Evolutionary conservation across 2,113 vertebrate species (phyloP), one percentile per base, ranked within the genome.

Genomic region (Nerophis lumbriciformis): DNA sequence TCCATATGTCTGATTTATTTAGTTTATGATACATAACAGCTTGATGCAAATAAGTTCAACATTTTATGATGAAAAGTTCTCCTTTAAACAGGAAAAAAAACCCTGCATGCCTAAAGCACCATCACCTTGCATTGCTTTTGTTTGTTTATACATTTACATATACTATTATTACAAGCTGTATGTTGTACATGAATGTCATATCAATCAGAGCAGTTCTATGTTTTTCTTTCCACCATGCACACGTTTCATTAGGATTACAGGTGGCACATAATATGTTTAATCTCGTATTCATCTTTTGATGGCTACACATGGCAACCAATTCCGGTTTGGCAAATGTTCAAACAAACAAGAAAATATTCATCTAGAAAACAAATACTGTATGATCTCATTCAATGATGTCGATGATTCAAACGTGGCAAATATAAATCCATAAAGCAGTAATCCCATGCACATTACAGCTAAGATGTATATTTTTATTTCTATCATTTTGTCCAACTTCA

Each of bases 1-100:
- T 71, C 72, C 69, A 81, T 77, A 85, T 81, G 77, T 82, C 64
- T 67, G 45, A 75, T 88, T 81, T 85, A 87, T 85, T 87, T 59
- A 14, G 13, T 48, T 49, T 53, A 49, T 63, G 10, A 77, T 75
- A 80, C 63, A 66, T 38, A 63, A 64, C 64, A n/a, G 63, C 68
- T 72, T 62, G 64, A 70, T 38, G 75, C 68, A 73, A 75, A 71
- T 61, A 68, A 78, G 8, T 71, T 61, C 35, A 37, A 48, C 44
- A 59, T 61, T 68, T 66, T 69, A 61, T 61, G 73, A 72, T 68
- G 68, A 37, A 65, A 68, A 66, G 28, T 53, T 4, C 57, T 63
- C 64, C 57, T 69, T n/a, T 66, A 28, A 28, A 28, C 28, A 28
- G 28, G 28, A 28, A 28, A 71, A 68, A 72, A 76, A 79, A 65